These are phyloP conservation scores for Miopithecus talapoin DNA, from an alignment of 2,797 vertebrate species.

Conservation along the genomic window DNA sequence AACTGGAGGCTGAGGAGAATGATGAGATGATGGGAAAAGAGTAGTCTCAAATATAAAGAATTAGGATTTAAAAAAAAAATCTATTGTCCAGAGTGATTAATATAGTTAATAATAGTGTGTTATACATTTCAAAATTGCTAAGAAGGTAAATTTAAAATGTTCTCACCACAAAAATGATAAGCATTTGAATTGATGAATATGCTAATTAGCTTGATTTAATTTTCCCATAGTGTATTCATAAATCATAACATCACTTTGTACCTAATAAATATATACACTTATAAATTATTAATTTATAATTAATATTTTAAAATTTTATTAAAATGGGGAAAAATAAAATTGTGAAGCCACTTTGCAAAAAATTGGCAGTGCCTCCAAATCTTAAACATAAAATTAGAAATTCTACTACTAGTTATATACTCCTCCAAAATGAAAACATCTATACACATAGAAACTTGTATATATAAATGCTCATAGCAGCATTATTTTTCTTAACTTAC, in stretches of 20 bases:
- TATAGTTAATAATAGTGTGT: not conserved
- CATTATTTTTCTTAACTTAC: too few relatives aligned
- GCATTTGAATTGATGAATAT: not conserved
- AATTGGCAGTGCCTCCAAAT: not conserved
- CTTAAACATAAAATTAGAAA: not conserved
- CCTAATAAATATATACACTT: not conserved
- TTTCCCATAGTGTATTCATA: not conserved
- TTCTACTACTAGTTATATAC: too few relatives aligned
- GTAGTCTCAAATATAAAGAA: not conserved
- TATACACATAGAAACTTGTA: too few relatives aligned
- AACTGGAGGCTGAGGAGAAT: not conserved
- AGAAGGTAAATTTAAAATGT: not conserved
- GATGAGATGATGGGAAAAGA: not conserved
- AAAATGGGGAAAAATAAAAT: not conserved
- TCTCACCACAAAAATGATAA: not conserved
- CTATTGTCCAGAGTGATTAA: not conserved
- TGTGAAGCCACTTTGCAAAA: not conserved
- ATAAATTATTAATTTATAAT: not conserved
- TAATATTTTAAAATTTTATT: too few relatives aligned
- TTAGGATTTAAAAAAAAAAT: not conserved
- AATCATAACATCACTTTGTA: not conserved
- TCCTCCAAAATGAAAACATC: too few relatives aligned
- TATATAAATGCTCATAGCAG: too few relatives aligned
- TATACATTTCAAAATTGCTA: not conserved
- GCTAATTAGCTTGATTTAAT: not conserved